Evolutionary conservation across 2,113 vertebrate species (phyloP).

Genomic region (Pluvialis apricaria): DNA sequence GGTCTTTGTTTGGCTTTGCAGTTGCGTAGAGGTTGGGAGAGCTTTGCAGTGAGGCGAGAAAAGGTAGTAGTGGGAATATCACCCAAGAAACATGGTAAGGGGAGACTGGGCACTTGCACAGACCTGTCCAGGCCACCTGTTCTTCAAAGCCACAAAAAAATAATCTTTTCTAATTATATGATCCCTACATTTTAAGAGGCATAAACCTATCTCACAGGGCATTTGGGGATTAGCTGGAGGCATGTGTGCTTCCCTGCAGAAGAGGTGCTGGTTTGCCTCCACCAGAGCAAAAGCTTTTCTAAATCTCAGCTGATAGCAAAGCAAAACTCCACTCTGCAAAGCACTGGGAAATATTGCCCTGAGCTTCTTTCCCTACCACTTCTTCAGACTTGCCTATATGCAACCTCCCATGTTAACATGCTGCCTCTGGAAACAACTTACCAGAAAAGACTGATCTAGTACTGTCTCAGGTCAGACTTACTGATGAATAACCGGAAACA

Average conservation of each 20-base stretch:
- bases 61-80: too few species aligned
- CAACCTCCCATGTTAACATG: not conserved
- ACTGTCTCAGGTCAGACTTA: not conserved
- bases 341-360: not conserved
- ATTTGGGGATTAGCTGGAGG: not conserved
- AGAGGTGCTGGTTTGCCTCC: not conserved
- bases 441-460: not conserved
- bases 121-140: not conserved
- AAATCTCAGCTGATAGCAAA: not conserved
- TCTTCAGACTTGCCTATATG: not conserved
- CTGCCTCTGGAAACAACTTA: not conserved
- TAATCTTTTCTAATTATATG: not conserved
- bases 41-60: too few species aligned
- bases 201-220: not conserved
- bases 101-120: too few species aligned
- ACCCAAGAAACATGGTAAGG: too few species aligned
- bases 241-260: not conserved
- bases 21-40: not conserved
- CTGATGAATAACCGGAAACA: not conserved
- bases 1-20: not conserved
- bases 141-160: not conserved
- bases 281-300: not conserved
- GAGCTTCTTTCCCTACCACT: not conserved
- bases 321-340: not conserved
- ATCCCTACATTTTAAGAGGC: not conserved